Base-by-base conservation (phyloP, 2,888 invertebrate genomes). In the Ferdinandea cuprea region DNA sequence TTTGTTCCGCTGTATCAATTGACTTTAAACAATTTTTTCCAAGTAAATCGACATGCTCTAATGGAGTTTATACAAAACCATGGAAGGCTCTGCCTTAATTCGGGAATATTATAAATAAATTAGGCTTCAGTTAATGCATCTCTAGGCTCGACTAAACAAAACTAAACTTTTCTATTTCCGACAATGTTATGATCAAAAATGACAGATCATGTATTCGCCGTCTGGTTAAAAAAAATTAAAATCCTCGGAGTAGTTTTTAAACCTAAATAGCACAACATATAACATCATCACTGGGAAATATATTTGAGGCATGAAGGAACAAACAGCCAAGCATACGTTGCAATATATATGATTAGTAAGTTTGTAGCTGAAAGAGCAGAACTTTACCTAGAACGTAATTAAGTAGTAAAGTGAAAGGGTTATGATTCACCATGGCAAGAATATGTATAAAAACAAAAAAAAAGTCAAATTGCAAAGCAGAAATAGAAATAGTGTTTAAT, bases 41-140 rank as follows among this genome's bases (percentile, higher is more conserved):
- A 69, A 69, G 61, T 56, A 44, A 44, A 68, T 48, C 42, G 80
- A 21, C 56, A 58, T 44, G 76, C 80, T 76, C 40, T 68, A 73
- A 44, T 80, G 37, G 30, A 19, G 28, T 63, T 35, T 11, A 28
- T 54, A 25, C 42, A 72, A 72, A 52, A 32, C 48, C 44, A 46
- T 61, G 44, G 37, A 6, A 50, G 15, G 17, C 15, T 13, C 17
- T 40, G 9, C 59, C 40, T 69, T 58, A 5, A 30, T 37, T 42
- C n/a, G 52, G 48, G 37, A 74, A 56, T 68, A 61, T 74, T 74
- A 80, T 73, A 56, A 73, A 68, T 52, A 42, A 54, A 74, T 48
- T 63, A 21, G 48, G 37, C 15, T 15, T 15, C 6, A 15, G 15
- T 48, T n/a, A 48, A 40, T 5, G 13, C 19, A 4, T 9, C 6